Conservation (phyloP, 2,113 vertebrate genomes). For the Ptilorrhoa leucosticta region DNA sequence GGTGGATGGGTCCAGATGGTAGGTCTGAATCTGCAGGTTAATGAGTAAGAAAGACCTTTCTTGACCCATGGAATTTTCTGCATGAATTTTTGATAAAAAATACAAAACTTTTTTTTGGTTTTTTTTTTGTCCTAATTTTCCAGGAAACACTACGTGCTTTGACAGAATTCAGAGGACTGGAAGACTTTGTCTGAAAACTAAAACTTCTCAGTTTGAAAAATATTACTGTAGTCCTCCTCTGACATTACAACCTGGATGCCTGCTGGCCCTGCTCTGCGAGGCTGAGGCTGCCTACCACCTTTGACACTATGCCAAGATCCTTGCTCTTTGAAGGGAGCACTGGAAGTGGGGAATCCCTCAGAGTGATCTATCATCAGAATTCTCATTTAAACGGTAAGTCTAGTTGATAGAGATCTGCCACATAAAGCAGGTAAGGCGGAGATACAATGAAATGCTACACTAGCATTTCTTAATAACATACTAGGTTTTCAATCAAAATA, state of each 20-base stretch:
- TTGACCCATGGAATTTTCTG: neutral
- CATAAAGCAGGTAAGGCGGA: neutral
- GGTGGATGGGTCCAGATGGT: neutral
- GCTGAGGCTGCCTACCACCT: neutral
- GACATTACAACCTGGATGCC: neutral
- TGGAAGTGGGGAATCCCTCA: neutral
- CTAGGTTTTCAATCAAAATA: constrained; percentile 17
- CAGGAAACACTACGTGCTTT: neutral
- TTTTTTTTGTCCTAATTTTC: neutral
- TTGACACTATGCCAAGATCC: neutral
- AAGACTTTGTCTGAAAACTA: neutral
- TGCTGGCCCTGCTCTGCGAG: neutral
- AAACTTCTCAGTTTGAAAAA: neutral
- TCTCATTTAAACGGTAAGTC: neutral
- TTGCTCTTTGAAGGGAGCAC: neutral
- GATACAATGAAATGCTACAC: neutral
- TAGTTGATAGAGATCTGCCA: neutral
- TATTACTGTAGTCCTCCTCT: neutral
- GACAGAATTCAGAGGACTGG: neutral
- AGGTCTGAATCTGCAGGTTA: neutral
- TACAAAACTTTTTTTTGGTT: neutral
- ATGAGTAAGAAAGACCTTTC: neutral
- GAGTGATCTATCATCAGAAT: neutral
- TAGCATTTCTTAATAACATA: neutral
- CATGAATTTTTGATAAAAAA: neutral